A percentile compares a stretch with the other conserved stretches of the same genome.
phyloP scores from a whole-genome alignment of 2,888 invertebrate species.

The Lithosia quadra region DNA sequence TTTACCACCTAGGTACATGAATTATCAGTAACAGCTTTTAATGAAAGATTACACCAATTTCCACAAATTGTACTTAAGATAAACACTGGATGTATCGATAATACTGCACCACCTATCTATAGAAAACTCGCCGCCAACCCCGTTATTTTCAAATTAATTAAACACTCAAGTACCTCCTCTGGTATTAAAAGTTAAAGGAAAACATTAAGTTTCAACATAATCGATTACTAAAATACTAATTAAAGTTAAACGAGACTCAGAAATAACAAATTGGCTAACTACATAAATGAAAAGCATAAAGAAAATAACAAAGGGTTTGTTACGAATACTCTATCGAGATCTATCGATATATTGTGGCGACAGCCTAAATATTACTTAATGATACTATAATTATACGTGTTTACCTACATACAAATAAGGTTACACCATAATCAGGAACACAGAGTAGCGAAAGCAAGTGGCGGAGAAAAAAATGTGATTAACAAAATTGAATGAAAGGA shows the following conservation, averaged over 20 bases:
- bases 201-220: constrained; percentile 9
- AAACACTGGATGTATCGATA: constrained; percentile 52
- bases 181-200: constrained; percentile 1
- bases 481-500: constrained; percentile 57
- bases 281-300: constrained; percentile 10
- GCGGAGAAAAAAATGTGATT: constrained; percentile 57
- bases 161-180: constrained; percentile 7
- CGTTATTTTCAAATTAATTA: constrained; percentile 24
- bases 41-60: constrained; percentile 57
- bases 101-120: constrained; percentile 40
- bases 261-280: constrained; percentile 15
- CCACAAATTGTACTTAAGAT: constrained; percentile 63
- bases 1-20: constrained; percentile 68
- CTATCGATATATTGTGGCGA: constrained; percentile 37
- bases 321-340: constrained; percentile 40
- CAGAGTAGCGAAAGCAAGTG: constrained; percentile 53
- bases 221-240: constrained; percentile 10
- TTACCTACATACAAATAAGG: constrained; percentile 57
- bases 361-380: constrained; percentile 53
- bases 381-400: constrained; percentile 58
- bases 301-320: constrained; percentile 28
- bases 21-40: constrained; percentile 45
- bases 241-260: constrained; percentile 8
- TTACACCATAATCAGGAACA: constrained; percentile 59
- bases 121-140: constrained; percentile 38